Evolutionary conservation across 2,113 vertebrate species (phyloP).

Genomic region (Antechinus flavipes): DNA sequence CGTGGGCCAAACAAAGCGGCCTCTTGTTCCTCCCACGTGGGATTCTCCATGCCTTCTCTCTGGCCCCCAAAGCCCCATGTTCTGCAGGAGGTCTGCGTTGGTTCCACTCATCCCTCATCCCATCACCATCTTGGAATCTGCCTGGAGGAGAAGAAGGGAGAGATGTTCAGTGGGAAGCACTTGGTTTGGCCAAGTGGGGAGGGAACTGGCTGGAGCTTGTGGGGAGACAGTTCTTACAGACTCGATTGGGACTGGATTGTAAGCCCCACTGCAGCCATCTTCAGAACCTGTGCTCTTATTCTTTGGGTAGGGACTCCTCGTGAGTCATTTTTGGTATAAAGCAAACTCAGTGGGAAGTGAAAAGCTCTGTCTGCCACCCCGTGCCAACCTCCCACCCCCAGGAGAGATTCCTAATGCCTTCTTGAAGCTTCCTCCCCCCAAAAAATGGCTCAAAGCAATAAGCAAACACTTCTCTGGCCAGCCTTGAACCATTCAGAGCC

Average conservation of each 20-base stretch:
- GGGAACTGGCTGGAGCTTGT: too few relatives aligned
- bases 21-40: too few relatives aligned
- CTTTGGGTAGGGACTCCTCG: neutral
- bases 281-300: neutral
- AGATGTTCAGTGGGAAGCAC: too few relatives aligned
- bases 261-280: too few relatives aligned
- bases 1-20: neutral
- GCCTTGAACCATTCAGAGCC: neutral
- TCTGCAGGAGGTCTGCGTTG: neutral
- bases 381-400: neutral
- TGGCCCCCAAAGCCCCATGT: neutral
- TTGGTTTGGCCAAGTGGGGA: too few relatives aligned
- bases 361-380: neutral
- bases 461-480: too few relatives aligned
- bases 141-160: too few relatives aligned
- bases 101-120: too few relatives aligned
- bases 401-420: neutral
- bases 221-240: too few relatives aligned
- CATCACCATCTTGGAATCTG: neutral
- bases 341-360: too few relatives aligned
- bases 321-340: neutral
- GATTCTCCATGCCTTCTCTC: too few relatives aligned
- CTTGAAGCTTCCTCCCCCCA: neutral
- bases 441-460: neutral
- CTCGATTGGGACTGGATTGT: too few relatives aligned